These are phyloP conservation scores for Gouania willdenowi DNA, from an alignment of 2,797 vertebrate species.

Conservation along the genomic window DNA sequence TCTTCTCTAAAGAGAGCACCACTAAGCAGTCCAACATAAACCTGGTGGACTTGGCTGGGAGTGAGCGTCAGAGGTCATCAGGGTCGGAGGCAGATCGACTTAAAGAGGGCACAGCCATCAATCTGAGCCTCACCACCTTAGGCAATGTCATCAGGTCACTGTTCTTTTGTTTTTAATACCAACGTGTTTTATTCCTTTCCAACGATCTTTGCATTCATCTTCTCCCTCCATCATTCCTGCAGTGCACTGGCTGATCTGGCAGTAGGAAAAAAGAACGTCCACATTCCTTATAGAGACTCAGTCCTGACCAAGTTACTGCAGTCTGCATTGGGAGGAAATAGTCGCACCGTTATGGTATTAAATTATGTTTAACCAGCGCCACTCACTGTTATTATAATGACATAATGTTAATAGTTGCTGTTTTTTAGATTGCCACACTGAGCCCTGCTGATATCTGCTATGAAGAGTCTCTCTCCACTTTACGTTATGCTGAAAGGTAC, in stretches of 20 bases:
- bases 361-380: background rate
- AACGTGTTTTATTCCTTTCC: background rate
- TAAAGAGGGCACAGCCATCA: constrained; percentile 84
- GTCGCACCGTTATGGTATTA: constrained; percentile 85
- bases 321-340: constrained; percentile 89
- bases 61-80: constrained; percentile 82
- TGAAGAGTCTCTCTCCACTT: constrained; percentile 84
- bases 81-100: constrained; percentile 85
- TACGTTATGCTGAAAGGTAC: constrained; percentile 86
- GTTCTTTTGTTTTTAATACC: background rate
- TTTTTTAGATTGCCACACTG: constrained; percentile 79
- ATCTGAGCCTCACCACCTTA: constrained; percentile 86
- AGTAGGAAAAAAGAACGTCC: constrained; percentile 77
- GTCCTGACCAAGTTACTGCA: constrained; percentile 87
- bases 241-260: constrained; percentile 84
- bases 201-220: background rate
- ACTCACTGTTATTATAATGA: background rate
- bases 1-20: constrained; percentile 81
- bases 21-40: constrained; percentile 86
- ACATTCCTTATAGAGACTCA: constrained; percentile 86
- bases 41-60: constrained; percentile 86
- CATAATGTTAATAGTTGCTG: too few relatives aligned
- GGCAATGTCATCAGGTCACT: constrained; percentile 92
- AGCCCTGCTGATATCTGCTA: constrained; percentile 89
- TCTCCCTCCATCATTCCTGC: background rate